Evolutionary conservation across 2,113 vertebrate genomes (phyloP).

Genomic region (Bagarius yarrelli): DNA sequence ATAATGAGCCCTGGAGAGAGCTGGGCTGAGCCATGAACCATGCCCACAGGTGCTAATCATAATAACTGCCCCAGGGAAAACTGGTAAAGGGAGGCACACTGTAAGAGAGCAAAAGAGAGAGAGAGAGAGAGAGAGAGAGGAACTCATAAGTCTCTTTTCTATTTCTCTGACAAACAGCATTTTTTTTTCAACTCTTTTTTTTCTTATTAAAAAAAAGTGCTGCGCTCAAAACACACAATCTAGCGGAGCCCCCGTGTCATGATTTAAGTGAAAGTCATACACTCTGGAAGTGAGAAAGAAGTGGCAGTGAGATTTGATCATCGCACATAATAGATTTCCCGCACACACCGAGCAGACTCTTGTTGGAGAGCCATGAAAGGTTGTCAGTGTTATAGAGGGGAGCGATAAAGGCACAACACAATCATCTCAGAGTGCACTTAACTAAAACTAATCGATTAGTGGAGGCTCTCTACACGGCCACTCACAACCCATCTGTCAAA

Average conservation of each 20-base stretch:
- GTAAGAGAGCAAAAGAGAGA: neutral
- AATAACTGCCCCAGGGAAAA: slow-evolving; percentile 60
- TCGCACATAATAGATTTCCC: slow-evolving; percentile 48
- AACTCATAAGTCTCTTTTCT: slow-evolving; percentile 51
- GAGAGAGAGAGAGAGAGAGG: slow-evolving; percentile 22
- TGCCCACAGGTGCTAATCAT: slow-evolving; percentile 61
- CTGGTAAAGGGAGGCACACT: slow-evolving; percentile 3
- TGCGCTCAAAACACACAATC: slow-evolving; percentile 44
- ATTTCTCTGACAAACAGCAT: slow-evolving; percentile 50
- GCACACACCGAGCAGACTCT: slow-evolving; percentile 25
- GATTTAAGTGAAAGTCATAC: slow-evolving; percentile 53
- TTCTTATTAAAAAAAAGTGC: slow-evolving; percentile 36
- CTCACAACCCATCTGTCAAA: slow-evolving; percentile 56
- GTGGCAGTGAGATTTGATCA: slow-evolving; percentile 51
- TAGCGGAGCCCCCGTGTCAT: slow-evolving; percentile 18
- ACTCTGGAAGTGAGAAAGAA: slow-evolving; percentile 49
- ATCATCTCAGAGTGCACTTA: slow-evolving; percentile 55
- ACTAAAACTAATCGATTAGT: slow-evolving; percentile 57
- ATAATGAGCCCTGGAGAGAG: slow-evolving; percentile 55
- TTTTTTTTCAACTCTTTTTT: slow-evolving; percentile 22
- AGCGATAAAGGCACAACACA: slow-evolving; percentile 47
- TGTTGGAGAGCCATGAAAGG: slow-evolving; percentile 41
- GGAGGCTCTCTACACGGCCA: slow-evolving; percentile 45
- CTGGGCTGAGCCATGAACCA: slow-evolving; percentile 44
- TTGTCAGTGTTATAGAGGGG: slow-evolving; percentile 47